phyloP scores from a whole-genome alignment of 2,888 invertebrate species.

The Lypha dubia region DNA sequence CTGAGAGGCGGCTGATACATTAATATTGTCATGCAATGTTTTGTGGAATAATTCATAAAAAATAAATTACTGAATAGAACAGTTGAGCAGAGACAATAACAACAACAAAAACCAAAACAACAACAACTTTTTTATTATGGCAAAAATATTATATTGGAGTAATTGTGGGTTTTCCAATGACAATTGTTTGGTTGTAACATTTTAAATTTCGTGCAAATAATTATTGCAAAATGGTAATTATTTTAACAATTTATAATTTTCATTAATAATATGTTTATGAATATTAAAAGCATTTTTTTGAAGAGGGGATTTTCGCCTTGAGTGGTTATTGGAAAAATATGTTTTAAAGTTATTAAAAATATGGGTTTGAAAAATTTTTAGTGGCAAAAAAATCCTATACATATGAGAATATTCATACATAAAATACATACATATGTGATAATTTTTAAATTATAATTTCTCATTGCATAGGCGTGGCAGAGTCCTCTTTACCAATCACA shows the following conservation, averaged over 20 bases:
- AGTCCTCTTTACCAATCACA: too few relatives aligned
- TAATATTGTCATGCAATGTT: constrained; percentile 61
- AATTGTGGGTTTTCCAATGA: constrained; percentile 46
- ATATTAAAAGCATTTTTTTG: not conserved
- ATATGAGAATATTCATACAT: too few relatives aligned
- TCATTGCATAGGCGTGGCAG: too few relatives aligned
- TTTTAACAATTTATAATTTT: constrained; percentile 7
- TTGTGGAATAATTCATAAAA: constrained; percentile 54
- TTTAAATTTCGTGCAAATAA: constrained; percentile 56
- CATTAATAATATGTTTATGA: constrained; percentile 1
- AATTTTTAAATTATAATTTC: too few relatives aligned
- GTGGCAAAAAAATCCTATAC: too few relatives aligned
- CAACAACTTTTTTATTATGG: not conserved
- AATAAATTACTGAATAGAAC: constrained; percentile 53
- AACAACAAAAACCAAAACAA: not conserved
- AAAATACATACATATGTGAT: too few relatives aligned
- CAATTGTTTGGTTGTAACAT: constrained; percentile 35
- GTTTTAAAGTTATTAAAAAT: too few relatives aligned
- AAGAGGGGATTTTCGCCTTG: not conserved
- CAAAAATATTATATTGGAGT: constrained; percentile 18
- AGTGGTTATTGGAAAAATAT: not conserved
- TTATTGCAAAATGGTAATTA: constrained; percentile 39
- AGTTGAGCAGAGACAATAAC: constrained; percentile 22
- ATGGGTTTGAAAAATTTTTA: too few relatives aligned
- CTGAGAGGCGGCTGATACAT: constrained; percentile 1